Base-by-base conservation (phyloP, 2,113 vertebrate genomes). In the Mungos mungo region DNA sequence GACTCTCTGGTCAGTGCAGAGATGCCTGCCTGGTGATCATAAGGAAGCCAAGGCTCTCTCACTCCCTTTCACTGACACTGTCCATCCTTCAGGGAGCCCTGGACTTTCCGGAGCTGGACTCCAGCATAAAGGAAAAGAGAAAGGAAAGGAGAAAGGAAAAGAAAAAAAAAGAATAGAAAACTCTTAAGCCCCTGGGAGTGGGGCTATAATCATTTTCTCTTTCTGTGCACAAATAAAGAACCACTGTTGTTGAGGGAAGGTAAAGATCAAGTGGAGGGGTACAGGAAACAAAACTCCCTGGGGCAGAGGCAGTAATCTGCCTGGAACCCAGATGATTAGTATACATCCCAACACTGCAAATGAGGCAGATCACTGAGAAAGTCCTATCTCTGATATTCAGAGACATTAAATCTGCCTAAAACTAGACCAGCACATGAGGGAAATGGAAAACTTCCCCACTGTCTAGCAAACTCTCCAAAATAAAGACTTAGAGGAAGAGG, bases 121-220 rank as follows among this genome's bases (percentile, higher is more conserved):
- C 5, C 41, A 41, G 41, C 41, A 41, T 41, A 41, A 41, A 29
- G 35, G 14, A 45, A n/a, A 25, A n/a, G 7, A 84, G 35, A 8
- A 2, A 38, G 18, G 4, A 12, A 38, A 38, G 12, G 11, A 27
- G 18, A 38, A 29, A 45, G 23, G 5, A 14, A 72, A 13, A 33
- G 31, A 77, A 47, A 29, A 12, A 1, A 60, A 23, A 54, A 86
- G 45, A 60, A 23, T 41, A 86, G 45, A 47, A 81, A 86, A 23
- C 1, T 25, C n/a, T 77, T 16, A 68, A 68, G 2, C 0, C 5
- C 25, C 18, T 50, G 8, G 5, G 10, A 15, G 7, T 33, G 15
- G 3, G 5, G 3, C 14, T 65, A 11, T 33, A 86, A 69, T 13
- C 3, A 0, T 10, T 90, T 93, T 86, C 11, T 66, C 16, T 19